Percentiles rank a stretch among this genome's conserved stretches.
These are phyloP conservation scores for Diabrotica virgifera DNA, from an alignment of 1,140 invertebrate species.

Conservation along the genomic window DNA sequence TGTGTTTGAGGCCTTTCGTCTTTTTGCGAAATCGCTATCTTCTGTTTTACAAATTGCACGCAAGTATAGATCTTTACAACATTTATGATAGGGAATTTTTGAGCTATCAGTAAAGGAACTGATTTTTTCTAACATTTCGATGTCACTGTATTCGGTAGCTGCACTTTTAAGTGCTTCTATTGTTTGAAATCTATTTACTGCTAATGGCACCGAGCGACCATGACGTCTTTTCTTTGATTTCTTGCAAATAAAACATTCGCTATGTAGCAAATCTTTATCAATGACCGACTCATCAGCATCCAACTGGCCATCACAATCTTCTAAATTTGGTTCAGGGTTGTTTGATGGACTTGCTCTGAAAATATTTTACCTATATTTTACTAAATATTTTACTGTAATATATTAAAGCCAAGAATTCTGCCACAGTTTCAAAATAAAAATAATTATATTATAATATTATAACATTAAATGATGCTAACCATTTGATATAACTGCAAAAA, in stretches of 20 bases:
- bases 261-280: not conserved
- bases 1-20: conserved; percentile 18
- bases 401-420: no score
- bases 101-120: conserved; percentile 20
- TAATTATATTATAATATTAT: no score
- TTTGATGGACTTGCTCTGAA: no score
- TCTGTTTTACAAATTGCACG: conserved; percentile 16
- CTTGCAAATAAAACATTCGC: conserved; percentile 16
- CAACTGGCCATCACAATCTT: no score
- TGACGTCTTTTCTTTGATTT: conserved; percentile 7
- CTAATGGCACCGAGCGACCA: conserved; percentile 9
- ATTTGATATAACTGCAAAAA: no score
- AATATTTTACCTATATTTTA: no score
- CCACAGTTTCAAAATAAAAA: no score
- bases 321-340: no score
- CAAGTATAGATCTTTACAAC: conserved; percentile 25
- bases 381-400: no score
- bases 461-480: no score
- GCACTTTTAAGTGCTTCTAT: conserved; percentile 18
- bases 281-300: no score
- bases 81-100: conserved; percentile 25
- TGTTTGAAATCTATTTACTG: conserved; percentile 7
- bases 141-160: conserved; percentile 16
- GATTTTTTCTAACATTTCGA: conserved; percentile 24
- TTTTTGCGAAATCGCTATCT: conserved; percentile 15